Evolutionary conservation across 2,888 invertebrate genomes (phyloP), one percentile per base, ranked within the genome.

Genomic region (Ennomos fuscantarius): DNA sequence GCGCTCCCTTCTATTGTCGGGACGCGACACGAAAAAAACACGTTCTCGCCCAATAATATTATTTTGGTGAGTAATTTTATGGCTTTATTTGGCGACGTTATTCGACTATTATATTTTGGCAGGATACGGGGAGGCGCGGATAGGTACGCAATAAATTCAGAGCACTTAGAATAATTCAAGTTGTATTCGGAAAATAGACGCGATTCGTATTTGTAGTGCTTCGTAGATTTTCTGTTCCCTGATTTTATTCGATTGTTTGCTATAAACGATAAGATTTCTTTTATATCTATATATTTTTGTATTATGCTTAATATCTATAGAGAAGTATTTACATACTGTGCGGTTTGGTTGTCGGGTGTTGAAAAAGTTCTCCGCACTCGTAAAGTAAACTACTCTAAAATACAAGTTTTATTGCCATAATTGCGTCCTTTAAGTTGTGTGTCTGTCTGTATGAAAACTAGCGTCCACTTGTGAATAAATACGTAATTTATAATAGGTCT

Each of bases 21-120:
- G 64, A 77, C 74, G 65, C 64, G 70, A 77, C 76, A 71, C 71
- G 74, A 77, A 78, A 81, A 79, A 85, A 84, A 86, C 79, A 75
- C 84, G 81, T 82, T 83, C 76, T 72, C 81, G 75, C 79, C 82
- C 79, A 82, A 86, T 86, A 83, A 84, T 82, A 83, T 87, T 87
- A 87, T 82, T 79, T 76, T 70, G 68, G 80, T 76, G 79, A 80
- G 80, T 81, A 82, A 84, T 83, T 88, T 89, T 88, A 88, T 82
- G 80, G 78, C 79, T 85, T 87, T 87, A 89, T 88, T 87, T 84
- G 79, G 76, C 74, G 62, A 68, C 72, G 72, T 63, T 65, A 57
- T 60, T 69, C 62, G 64, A 60, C 69, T 69, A 73, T 74, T 74
- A 70, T 73, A 76, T 73, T 74, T 58, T 62, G 63, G 66, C 62